Conservation (phyloP, 2,888 invertebrate genomes). For the Macrophya annulata region DNA sequence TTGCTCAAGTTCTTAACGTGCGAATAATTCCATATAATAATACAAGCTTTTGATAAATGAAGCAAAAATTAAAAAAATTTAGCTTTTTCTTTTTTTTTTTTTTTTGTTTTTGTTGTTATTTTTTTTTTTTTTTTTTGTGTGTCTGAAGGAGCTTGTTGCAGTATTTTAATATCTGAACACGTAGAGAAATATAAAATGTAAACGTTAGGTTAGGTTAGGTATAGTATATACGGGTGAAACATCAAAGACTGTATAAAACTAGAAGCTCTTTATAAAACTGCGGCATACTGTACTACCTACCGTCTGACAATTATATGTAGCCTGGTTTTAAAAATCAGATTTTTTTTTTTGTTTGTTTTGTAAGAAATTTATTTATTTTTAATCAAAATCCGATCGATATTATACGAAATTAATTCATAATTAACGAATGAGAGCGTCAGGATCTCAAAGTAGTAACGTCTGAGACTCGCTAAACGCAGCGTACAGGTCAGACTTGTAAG, state of each 20-base stretch:
- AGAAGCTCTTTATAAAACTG: not conserved
- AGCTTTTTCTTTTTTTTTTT: not conserved
- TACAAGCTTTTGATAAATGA: not conserved
- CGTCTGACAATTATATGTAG: conserved; percentile 13
- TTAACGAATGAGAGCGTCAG: not conserved
- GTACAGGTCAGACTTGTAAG: not conserved
- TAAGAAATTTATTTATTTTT: not conserved
- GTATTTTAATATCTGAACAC: conserved; percentile 13
- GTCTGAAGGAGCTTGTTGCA: conserved; percentile 3
- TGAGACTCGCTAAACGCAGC: not conserved
- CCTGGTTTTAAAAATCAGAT: not conserved
- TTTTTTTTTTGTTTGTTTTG: not conserved
- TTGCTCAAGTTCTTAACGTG: too few relatives aligned
- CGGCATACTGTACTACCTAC: not conserved
- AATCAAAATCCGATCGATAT: not conserved
- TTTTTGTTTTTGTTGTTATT: too few relatives aligned
- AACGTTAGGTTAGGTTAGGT: not conserved
- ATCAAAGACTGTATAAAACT: not conserved
- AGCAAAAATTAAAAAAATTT: not conserved
- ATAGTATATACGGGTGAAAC: conserved; percentile 1
- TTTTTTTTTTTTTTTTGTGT: not conserved
- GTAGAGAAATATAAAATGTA: conserved; percentile 9
- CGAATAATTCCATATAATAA: not conserved
- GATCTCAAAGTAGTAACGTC: not conserved
- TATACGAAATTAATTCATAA: not conserved